Base-by-base conservation (phyloP, 1,140 invertebrate species). In the Monochamus saltuarius region DNA sequence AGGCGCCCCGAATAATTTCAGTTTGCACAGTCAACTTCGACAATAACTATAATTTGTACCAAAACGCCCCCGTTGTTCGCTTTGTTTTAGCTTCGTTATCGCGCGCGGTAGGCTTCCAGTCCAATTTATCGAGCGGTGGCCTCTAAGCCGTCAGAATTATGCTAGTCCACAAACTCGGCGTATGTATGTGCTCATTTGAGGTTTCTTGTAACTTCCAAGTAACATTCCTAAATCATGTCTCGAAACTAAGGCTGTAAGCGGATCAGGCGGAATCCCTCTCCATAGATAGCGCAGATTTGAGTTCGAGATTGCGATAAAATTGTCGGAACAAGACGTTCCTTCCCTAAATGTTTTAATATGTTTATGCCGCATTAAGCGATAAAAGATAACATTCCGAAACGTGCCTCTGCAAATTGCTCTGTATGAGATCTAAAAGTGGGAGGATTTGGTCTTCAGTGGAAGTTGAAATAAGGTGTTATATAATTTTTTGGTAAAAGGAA, bases 21-120 rank as follows among this genome's bases (percentile, higher is more conserved):
- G 46, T 49, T 42, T 7, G 34, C 38, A 51, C 50, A 37, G 49
- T 60, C 45, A 60, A 64, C 49, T 64, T 64, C 60, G 62, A 64
- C 62, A 59, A 64, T 64, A 64, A 60, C 52, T 52, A 64, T 64
- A 60, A 64, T 64, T 64, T 60, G 51, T 46, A 40, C 46, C 22
- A n/a, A 56, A 57, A 42, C 51, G 42, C 53, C 56, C 22, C 46
- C 57, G 50, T 64, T 64, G 60, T 56, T 60, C 45, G 51, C 53
- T 60, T 64, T 64, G 62, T 64, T 64, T 56, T 50, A 42, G 42
- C 22, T 38, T 45, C n/a, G 52, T 49, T 42, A 51, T 51, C 47
- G 56, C 47, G 36, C 17, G 22, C 22, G 22, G 22, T 29, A 29
- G 45, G 62, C 39, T 43, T 37, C 40, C 38, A 45, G 38, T 45